Evolutionary conservation across 2,888 invertebrate genomes (phyloP), one percentile per base, ranked within the genome.

Genomic region (Plebejus argus): DNA sequence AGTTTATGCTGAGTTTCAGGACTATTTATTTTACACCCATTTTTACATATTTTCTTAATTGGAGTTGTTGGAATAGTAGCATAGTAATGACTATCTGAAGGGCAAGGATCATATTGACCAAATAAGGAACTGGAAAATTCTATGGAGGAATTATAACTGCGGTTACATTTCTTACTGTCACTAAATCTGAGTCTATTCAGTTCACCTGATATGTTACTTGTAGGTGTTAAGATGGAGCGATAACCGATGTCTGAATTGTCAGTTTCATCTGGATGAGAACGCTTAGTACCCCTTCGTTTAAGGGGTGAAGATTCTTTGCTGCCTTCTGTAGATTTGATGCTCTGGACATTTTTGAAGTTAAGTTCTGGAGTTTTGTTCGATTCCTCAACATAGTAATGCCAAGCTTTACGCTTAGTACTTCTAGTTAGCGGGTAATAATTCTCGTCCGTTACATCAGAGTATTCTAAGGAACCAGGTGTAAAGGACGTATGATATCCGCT

Each of bases 401-500:
- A 71, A 39, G 71, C 71, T 71, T 71, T 71, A 71, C 71, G 53
- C 15, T 53, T 76, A 35, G 49, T 70, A n/a, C 33, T 76, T 20
- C 35, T 76, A n/a, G 76, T 18, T 18, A 45, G 49, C 70, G 74
- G 49, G 7, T 74, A 28, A 74, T 28, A 53, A 80, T 86, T 90
- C 58, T 90, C 90, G 79, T 83, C 88, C 1, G 89, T 88, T 81
- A 89, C 78, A 80, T 88, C 88, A 0, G 89, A 89, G 79, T 85
- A 87, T 82, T 90, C 91, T 66, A 91, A 84, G 15, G 93, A 91
- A 35, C 91, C 87, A 66, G 91, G 91, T 56, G 93, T 92, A 80
- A 87, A 90, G 1, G 91, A 89, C 74, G 93, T 92, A 78, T 92
- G 91, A 81, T 93, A 94, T 70, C 94, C 94, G 83, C 94, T 94